phyloP scores from a whole-genome alignment of 2,113 vertebrate genomes.

The Psammodynastes pulverulentus region DNA sequence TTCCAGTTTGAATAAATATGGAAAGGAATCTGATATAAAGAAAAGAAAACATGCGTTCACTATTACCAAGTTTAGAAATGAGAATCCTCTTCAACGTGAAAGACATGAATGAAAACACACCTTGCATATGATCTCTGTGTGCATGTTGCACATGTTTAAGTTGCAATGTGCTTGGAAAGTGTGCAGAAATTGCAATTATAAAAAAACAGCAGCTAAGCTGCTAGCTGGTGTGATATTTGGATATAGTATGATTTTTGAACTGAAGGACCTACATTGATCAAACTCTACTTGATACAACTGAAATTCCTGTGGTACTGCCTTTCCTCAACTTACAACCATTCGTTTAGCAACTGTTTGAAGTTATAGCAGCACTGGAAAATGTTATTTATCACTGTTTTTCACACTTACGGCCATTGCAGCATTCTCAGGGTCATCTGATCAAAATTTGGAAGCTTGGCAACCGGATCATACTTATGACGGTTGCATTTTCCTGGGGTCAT shows the following conservation, averaged over 20 bases:
- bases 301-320: background rate
- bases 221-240: background rate
- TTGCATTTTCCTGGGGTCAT: background rate
- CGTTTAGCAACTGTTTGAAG: background rate
- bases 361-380: background rate
- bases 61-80: background rate
- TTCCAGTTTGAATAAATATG: background rate
- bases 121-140: background rate
- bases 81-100: background rate
- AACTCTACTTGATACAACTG: background rate
- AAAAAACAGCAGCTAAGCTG: background rate
- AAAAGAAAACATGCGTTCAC: background rate
- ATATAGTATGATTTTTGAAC: background rate
- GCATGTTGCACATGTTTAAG: background rate
- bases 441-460: background rate
- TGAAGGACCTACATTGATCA: background rate
- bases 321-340: background rate
- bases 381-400: background rate
- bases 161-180: background rate
- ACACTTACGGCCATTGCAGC: too few relatives aligned
- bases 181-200: background rate
- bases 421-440: too few relatives aligned
- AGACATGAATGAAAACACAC: background rate
- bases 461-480: background rate
- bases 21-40: background rate